phyloP scores from a whole-genome alignment of 2,113 vertebrate species.

The Turnix velox region DNA sequence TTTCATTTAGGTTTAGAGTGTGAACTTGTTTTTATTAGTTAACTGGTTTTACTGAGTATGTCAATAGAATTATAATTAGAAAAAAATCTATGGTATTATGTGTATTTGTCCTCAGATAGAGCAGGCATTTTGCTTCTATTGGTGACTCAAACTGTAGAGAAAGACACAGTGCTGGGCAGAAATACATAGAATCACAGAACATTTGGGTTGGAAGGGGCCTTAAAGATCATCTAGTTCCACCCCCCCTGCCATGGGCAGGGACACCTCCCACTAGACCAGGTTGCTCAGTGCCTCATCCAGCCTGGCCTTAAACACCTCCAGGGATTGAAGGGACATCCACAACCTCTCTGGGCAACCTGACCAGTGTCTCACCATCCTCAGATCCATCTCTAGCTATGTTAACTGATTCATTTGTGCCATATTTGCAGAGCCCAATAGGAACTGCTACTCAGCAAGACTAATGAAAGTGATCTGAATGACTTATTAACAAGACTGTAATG shows the following conservation, averaged over 20 bases:
- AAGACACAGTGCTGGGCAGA: background rate
- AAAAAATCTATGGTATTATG: background rate
- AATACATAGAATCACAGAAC: background rate
- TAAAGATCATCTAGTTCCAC: background rate
- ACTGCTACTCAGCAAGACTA: background rate
- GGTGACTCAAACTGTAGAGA: background rate
- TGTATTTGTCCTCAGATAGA: background rate
- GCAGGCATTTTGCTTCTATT: background rate
- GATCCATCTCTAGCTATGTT: background rate
- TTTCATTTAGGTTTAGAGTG: background rate
- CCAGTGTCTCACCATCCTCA: background rate
- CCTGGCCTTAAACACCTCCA: background rate
- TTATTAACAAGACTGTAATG: background rate
- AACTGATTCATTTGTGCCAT: rapidly evolving
- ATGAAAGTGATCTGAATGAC: background rate
- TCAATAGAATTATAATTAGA: background rate
- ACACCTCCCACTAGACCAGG: background rate
- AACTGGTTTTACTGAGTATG: background rate
- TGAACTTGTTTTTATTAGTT: background rate
- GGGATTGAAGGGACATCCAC: background rate
- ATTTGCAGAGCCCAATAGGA: background rate
- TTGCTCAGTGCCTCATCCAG: background rate
- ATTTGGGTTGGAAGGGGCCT: background rate
- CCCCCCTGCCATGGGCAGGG: background rate
- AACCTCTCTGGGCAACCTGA: background rate